Percentiles rank a stretch among this genome's conserved stretches.
phyloP scores from a whole-genome alignment of 2,113 vertebrate genomes.

The Aplodontia rufa region DNA sequence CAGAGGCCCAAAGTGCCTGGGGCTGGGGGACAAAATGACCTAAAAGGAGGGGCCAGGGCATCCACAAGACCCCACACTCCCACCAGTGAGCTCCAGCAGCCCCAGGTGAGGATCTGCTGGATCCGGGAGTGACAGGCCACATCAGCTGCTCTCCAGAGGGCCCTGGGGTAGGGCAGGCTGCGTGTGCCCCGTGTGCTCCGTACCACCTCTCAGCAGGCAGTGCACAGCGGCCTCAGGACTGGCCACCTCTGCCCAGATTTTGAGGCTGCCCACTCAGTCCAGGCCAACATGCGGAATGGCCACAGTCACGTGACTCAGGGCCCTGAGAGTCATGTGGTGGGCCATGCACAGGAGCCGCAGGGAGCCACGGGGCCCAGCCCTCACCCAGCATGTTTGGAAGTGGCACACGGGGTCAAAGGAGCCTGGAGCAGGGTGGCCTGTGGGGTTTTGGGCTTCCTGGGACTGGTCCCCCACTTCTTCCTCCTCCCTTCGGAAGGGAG shows the following conservation, averaged over 20 bases:
- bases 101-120: not conserved
- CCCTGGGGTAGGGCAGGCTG: rapidly evolving
- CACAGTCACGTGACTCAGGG: not conserved
- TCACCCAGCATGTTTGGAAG: not conserved
- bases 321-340: not conserved
- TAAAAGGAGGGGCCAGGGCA: too few species aligned
- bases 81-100: too few species aligned
- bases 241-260: not conserved
- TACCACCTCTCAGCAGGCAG: not conserved
- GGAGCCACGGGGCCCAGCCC: rapidly evolving
- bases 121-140: not conserved
- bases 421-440: not conserved
- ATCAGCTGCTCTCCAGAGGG: not conserved
- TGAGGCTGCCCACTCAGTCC: too few species aligned
- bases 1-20: not conserved
- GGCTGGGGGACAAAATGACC: not conserved
- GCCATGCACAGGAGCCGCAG: not conserved
- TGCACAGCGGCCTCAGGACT: not conserved
- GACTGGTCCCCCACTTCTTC: too few species aligned
- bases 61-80: not conserved
- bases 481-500: too few species aligned
- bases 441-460: not conserved
- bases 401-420: not conserved
- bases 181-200: rapidly evolving
- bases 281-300: too few species aligned